phyloP scores from a whole-genome alignment of 2,113 vertebrate genomes.

The Megaceryle torquata region DNA sequence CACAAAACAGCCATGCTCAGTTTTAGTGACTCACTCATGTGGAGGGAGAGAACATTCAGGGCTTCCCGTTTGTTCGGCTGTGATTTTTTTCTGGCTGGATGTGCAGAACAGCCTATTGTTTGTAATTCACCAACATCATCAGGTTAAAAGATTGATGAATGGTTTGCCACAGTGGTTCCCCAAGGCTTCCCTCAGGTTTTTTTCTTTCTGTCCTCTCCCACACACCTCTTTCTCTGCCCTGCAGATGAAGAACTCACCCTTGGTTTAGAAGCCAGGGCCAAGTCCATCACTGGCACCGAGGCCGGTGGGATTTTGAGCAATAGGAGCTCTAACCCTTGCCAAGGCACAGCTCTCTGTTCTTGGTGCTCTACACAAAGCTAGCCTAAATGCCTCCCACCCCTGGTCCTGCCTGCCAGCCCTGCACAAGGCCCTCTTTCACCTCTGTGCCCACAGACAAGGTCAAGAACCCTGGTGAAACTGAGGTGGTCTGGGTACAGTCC shows the following conservation, averaged over 20 bases:
- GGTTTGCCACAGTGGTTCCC: background rate
- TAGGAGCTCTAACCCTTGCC: background rate
- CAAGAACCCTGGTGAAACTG: background rate
- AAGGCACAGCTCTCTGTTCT: background rate
- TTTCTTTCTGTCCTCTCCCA: background rate
- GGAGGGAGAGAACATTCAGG: background rate
- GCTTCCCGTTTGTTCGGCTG: background rate
- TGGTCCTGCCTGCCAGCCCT: background rate
- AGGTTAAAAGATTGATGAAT: background rate
- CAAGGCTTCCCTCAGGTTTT: background rate
- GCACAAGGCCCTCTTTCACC: background rate
- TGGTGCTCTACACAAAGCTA: background rate
- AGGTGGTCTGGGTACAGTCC: background rate
- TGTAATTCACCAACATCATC: background rate
- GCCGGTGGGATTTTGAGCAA: background rate
- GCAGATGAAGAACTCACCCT: background rate
- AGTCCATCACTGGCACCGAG: background rate
- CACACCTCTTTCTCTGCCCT: background rate
- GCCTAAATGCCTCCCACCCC: background rate
- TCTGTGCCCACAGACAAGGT: background rate
- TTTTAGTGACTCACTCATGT: fast-evolving
- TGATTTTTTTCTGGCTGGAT: background rate
- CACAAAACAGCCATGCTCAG: background rate
- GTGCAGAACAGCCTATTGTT: background rate
- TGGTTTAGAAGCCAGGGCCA: background rate